Evolutionary conservation across 2,797 vertebrate species (phyloP).

Genomic region (Squalus acanthias): DNA sequence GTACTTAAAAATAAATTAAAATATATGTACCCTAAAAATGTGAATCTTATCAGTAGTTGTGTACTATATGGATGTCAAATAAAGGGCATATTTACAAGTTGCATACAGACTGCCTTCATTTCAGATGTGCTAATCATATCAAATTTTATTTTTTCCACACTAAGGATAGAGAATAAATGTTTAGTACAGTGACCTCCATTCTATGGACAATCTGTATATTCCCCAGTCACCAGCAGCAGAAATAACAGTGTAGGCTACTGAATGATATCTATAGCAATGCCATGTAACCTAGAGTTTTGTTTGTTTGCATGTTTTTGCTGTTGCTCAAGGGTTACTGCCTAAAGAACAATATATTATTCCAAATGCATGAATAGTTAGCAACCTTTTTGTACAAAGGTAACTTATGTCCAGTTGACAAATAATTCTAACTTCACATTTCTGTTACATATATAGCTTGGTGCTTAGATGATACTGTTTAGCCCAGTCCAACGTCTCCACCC

Average conservation of each 20-base stretch:
- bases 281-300: not conserved
- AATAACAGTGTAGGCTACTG: not conserved
- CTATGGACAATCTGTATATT: not conserved
- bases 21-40: not conserved
- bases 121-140: not conserved
- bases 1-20: not conserved
- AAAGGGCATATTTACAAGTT: no score
- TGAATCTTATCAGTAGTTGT: not conserved
- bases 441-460: not conserved
- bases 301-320: not conserved
- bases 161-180: not conserved
- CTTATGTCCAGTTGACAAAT: not conserved
- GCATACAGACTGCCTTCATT: not conserved
- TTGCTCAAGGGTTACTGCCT: not conserved
- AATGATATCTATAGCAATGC: not conserved
- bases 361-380: not conserved
- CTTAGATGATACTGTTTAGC: no score
- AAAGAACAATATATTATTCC: not conserved
- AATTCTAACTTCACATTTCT: not conserved
- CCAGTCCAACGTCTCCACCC: no score
- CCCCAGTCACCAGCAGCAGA: not conserved
- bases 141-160: not conserved
- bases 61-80: not conserved
- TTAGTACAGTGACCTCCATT: not conserved
- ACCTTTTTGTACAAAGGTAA: not conserved